These are phyloP conservation scores for Phyllotreta striolata DNA, from an alignment of 2,888 invertebrate species.

Conservation along the genomic window DNA sequence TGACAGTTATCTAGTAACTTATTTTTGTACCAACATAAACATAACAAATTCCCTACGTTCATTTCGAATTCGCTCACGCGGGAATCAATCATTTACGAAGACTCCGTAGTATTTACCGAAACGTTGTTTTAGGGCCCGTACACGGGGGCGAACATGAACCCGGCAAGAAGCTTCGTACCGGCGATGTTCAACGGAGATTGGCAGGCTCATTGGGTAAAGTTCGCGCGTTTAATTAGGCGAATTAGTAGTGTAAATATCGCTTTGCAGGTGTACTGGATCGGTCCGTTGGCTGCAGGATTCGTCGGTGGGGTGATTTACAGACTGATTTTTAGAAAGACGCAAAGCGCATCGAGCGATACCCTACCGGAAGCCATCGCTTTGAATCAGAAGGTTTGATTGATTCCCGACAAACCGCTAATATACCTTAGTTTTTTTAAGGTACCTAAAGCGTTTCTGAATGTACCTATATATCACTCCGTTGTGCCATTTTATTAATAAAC, in stretches of 20 bases:
- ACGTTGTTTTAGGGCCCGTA: constrained; percentile 44
- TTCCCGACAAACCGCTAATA: constrained; percentile 39
- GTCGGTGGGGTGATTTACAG: constrained; percentile 55
- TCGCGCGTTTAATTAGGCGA: no score
- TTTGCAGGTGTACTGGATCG: constrained; percentile 56
- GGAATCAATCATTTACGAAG: no score
- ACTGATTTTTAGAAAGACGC: constrained; percentile 53
- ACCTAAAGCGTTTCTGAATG: background rate
- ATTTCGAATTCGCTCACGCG: no score
- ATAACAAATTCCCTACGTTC: no score
- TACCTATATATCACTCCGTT: background rate
- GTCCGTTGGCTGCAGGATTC: constrained; percentile 54
- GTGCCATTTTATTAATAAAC: background rate
- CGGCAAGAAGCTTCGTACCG: constrained; percentile 74
- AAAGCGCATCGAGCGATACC: constrained; percentile 43
- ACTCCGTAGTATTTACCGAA: background rate
- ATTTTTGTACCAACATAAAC: background rate
- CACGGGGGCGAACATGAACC: constrained; percentile 76
- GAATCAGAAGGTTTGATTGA: constrained; percentile 44
- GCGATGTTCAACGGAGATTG: constrained; percentile 75
- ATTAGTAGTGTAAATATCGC: background rate
- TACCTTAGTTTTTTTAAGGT: constrained; percentile 11
- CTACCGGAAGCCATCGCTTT: constrained; percentile 54
- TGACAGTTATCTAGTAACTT: background rate
- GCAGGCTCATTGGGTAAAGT: constrained; percentile 70